Evolutionary conservation across 1,140 invertebrate species (phyloP).

Genomic region (Berghia stephanieae): DNA sequence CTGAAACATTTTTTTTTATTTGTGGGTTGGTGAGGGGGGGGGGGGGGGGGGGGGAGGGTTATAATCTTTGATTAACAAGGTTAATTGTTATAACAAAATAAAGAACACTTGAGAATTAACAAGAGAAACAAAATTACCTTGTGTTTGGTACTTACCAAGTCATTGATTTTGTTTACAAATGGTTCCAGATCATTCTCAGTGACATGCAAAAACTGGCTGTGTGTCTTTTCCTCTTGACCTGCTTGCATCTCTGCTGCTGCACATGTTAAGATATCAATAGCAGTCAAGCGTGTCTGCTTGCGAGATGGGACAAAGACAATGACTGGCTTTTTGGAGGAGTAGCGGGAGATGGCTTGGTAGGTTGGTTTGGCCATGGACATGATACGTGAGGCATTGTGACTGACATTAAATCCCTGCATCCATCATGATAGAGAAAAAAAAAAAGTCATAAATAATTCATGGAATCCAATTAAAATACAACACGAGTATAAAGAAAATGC

Average conservation of each 20-base stretch:
- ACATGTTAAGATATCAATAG: constrained; percentile 94
- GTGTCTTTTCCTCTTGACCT: constrained; percentile 65
- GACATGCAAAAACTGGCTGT: constrained; percentile 81
- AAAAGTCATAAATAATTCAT: background rate
- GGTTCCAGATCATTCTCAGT: constrained; percentile 83
- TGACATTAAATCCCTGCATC: constrained; percentile 91
- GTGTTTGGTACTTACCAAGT: constrained; percentile 77
- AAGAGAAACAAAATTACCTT: too few species aligned
- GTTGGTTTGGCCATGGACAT: constrained; percentile 98
- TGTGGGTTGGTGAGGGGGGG: too few species aligned
- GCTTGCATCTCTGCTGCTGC: constrained; percentile 87
- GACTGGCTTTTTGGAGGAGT: constrained; percentile 88
- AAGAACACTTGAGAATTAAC: too few species aligned
- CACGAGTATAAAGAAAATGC: too few species aligned
- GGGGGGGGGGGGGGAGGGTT: too few species aligned
- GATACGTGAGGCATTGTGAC: constrained; percentile 93
- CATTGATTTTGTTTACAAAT: constrained; percentile 85
- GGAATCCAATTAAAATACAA: too few species aligned
- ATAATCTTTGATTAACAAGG: too few species aligned
- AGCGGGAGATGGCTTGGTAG: constrained; percentile 91
- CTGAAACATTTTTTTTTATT: too few species aligned
- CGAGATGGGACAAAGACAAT: constrained; percentile 97
- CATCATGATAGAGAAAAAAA: constrained; percentile 24
- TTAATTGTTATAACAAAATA: too few species aligned
- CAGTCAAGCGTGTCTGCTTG: constrained; percentile 91